Base-by-base conservation (phyloP, 2,113 vertebrate species). In the Nettapus auritus region DNA sequence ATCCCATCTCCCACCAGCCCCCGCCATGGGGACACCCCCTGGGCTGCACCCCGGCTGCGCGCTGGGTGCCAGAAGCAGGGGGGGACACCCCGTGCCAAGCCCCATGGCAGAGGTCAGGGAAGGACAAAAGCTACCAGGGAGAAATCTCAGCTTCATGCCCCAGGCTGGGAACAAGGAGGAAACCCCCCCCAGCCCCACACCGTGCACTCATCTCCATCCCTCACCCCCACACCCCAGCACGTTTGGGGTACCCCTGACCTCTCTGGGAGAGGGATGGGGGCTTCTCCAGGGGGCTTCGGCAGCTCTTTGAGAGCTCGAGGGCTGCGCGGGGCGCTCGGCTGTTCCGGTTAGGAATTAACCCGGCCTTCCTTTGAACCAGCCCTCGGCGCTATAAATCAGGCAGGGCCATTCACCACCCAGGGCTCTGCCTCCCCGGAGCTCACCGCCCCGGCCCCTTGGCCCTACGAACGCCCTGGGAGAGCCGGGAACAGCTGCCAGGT, bases 341-440 rank as follows among this genome's bases (percentile, higher is more conserved):
- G 94, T 96, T 91, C 96, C 94, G 38, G 96, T 97, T 97, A 97
- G 95, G 95, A 96, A 97, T 96, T 97, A 97, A 97, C 94, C 89
- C 89, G 78, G 96, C 97, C 92, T 97, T 97, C 94, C 96, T 97
- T 97, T 97, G 96, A 97, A 96, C 95, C 96, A 94, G 96, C 76
- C 82, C 96, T 95, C 36, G 3, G 84, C 1, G 2, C 97, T 94
- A 97, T 97, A 97, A 97, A 97, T 97, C 97, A 97, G 94, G 73
- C 95, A 96, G 94, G 68, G 67, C 96, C 95, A 97, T 97, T 97
- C 96, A 96, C 97, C 96, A 97, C 95, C 94, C 95, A 94, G 89
- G 75, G 74, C 94, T 96, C 94, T 96, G 96, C 95, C 95, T 93
- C 93, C 91, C 87, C 13, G 1, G 80, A 90, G 94, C 96, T 94